phyloP scores from a whole-genome alignment of 1,140 invertebrate species.

The Bombus sibiricus region DNA sequence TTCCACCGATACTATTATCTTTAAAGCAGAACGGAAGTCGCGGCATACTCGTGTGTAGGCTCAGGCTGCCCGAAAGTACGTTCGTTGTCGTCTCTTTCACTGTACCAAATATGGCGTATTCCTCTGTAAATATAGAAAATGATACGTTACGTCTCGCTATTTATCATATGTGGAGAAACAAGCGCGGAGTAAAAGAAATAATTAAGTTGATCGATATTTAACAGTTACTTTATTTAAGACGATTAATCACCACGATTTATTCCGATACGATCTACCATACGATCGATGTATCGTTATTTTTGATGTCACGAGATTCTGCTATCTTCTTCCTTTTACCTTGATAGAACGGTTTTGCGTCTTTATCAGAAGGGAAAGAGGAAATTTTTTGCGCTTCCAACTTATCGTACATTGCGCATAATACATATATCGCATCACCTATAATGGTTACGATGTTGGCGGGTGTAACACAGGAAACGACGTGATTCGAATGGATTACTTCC shows the following conservation, averaged over 20 bases:
- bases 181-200: neutral
- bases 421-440: neutral
- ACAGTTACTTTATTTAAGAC: neutral
- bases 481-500: constrained; percentile 33
- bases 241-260: neutral
- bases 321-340: neutral
- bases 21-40: constrained; percentile 62
- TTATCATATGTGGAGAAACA: neutral
- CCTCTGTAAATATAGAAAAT: neutral
- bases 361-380: neutral
- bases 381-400: neutral
- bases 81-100: neutral
- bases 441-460: constrained; percentile 11
- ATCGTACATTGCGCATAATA: neutral
- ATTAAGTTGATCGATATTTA: constrained; percentile 1
- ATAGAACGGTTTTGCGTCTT: neutral
- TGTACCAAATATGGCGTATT: neutral
- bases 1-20: constrained; percentile 69
- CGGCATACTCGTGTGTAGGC: constrained; percentile 52
- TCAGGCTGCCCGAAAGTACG: constrained; percentile 20
- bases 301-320: no score
- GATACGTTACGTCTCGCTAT: neutral
- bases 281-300: neutral
- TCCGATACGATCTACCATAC: neutral
- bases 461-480: constrained; percentile 17